Evolutionary conservation across 2,113 vertebrate species (phyloP).

Genomic region (Rafetus swinhoei): DNA sequence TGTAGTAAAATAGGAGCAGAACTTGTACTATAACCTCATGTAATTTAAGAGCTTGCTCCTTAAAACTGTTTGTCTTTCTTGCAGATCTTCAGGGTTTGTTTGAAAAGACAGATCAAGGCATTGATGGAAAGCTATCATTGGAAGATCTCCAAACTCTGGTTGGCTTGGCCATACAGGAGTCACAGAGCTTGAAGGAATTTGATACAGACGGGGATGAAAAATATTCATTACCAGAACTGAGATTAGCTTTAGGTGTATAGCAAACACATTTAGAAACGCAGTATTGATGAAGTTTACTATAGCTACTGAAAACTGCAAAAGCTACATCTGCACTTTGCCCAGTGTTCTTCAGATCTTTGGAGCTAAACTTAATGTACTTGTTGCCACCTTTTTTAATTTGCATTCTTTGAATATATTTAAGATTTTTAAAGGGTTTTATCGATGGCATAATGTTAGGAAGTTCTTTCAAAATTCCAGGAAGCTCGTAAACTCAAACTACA

Average conservation of each 20-base stretch:
- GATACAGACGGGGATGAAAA: constrained; percentile 78
- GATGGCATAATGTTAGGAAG: constrained; percentile 60
- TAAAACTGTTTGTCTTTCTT: constrained; percentile 22
- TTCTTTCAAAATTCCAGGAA: constrained; percentile 44
- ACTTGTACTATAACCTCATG: background rate
- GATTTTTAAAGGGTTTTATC: constrained; percentile 34
- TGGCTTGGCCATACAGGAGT: constrained; percentile 55
- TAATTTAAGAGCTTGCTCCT: background rate
- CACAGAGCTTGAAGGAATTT: constrained; percentile 69
- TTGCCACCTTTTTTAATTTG: constrained; percentile 64
- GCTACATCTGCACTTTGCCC: constrained; percentile 51
- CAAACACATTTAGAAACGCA: constrained; percentile 41
- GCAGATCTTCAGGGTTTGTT: constrained; percentile 81
- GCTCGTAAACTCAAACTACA: constrained; percentile 18
- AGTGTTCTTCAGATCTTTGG: constrained; percentile 54
- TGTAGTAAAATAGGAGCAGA: background rate
- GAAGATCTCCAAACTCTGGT: constrained; percentile 72
- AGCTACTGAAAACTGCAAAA: constrained; percentile 57
- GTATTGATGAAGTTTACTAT: constrained; percentile 45
- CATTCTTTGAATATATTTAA: constrained; percentile 62
- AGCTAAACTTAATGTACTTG: constrained; percentile 64
- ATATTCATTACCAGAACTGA: constrained; percentile 79
- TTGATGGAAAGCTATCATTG: constrained; percentile 73
- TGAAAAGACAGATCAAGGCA: constrained; percentile 49
- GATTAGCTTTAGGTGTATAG: constrained; percentile 76